phyloP scores from a whole-genome alignment of 2,113 vertebrate genomes.

The Alces alces region DNA sequence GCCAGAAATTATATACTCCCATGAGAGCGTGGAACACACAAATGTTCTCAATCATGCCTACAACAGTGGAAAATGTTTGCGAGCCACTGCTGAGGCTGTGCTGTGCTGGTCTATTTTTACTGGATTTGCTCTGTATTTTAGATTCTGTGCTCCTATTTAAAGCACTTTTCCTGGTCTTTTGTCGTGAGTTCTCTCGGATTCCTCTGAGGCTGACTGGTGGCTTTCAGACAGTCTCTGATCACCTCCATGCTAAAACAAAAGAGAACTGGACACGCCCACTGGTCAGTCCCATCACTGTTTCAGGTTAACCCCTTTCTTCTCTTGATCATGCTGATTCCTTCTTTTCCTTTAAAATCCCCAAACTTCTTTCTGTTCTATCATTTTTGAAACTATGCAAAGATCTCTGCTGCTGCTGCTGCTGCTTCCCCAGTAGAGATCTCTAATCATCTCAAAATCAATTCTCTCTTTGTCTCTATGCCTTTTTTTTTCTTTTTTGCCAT shows the following conservation, averaged over 20 bases:
- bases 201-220: not conserved
- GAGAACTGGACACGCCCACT: not conserved
- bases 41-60: not conserved
- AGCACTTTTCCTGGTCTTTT: not conserved
- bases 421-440: not conserved
- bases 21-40: not conserved
- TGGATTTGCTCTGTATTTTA: not conserved
- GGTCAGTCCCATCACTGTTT: not conserved
- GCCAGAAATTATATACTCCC: not conserved
- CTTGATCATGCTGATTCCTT: not conserved
- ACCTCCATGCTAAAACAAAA: not conserved
- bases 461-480: not conserved
- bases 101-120: not conserved
- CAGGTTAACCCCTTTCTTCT: not conserved
- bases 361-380: not conserved
- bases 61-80: not conserved
- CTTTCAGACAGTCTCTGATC: not conserved
- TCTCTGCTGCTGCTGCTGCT: not conserved
- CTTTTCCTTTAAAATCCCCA: not conserved
- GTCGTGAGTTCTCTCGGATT: not conserved
- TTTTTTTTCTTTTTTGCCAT: not conserved
- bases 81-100: not conserved
- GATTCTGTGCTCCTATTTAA: not conserved
- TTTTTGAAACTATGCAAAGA: not conserved
- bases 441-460: not conserved